Percentiles rank a stretch among this genome's conserved stretches.
Evolutionary conservation across 2,888 invertebrate species (phyloP).

Genomic region (Microctonus brassicae): DNA sequence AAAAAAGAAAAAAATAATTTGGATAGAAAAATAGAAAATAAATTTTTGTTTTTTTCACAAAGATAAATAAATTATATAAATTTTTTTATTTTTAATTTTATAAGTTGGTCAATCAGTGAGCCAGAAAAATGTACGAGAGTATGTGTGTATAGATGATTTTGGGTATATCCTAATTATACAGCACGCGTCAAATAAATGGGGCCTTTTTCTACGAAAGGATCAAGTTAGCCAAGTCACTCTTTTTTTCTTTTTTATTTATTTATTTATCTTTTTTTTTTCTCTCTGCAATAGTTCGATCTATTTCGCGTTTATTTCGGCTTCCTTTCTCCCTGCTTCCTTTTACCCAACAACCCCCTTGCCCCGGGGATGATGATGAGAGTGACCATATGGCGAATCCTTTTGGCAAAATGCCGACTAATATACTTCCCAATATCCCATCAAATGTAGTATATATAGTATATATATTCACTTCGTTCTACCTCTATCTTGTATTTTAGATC

Average conservation of each 20-base stretch:
- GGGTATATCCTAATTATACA: conserved; percentile 60
- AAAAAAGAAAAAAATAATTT: too few species aligned
- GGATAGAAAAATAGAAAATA: too few species aligned
- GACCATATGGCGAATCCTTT: conserved; percentile 68
- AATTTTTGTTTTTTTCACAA: too few species aligned
- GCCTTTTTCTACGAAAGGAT: conserved; percentile 57
- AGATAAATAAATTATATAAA: background rate
- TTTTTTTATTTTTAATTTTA: too few species aligned
- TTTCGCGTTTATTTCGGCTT: background rate
- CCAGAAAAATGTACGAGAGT: background rate
- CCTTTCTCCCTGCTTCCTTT: background rate
- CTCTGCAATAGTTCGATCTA: background rate
- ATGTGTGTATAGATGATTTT: conserved; percentile 23
- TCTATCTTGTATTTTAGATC: conserved; percentile 47
- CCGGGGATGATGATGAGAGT: conserved; percentile 30
- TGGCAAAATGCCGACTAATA: conserved; percentile 42
- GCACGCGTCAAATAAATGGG: conserved; percentile 65
- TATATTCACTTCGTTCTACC: background rate
- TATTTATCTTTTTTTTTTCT: background rate
- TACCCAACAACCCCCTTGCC: background rate
- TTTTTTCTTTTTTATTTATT: background rate
- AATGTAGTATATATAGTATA: background rate
- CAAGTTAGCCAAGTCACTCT: background rate
- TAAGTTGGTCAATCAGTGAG: conserved; percentile 17
- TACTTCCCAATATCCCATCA: background rate